These are phyloP conservation scores for Naja naja DNA, from an alignment of 2,113 vertebrate species.

Conservation along the genomic window DNA sequence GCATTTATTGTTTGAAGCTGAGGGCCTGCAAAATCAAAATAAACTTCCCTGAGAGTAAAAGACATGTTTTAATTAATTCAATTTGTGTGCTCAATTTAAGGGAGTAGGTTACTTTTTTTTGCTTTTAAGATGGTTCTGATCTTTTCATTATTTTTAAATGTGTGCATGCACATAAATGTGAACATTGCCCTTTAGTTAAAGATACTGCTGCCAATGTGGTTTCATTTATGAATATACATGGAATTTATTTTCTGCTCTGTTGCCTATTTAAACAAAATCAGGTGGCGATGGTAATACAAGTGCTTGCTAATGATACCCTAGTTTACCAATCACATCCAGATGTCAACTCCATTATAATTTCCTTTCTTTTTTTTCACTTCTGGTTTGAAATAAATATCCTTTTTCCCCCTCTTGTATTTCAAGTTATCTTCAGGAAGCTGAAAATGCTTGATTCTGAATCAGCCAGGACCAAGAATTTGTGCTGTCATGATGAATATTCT, in stretches of 20 bases:
- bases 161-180: not conserved
- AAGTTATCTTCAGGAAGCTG: not conserved
- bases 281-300: not conserved
- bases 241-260: conserved; percentile 4
- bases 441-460: conserved; percentile 16
- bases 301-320: not conserved
- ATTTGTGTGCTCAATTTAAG: not conserved
- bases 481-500: not conserved
- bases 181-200: not conserved
- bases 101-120: not conserved
- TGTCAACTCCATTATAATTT: not conserved
- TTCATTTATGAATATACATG: conserved; percentile 10
- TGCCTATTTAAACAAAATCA: not conserved
- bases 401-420: not conserved
- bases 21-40: not conserved
- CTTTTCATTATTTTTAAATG: not conserved
- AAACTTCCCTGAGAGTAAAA: not conserved
- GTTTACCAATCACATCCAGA: not conserved
- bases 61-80: conserved; percentile 2
- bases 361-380: not conserved
- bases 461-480: not conserved
- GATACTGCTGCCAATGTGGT: not conserved
- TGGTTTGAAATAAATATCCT: not conserved
- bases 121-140: not conserved
- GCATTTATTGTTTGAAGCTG: not conserved